Evolutionary conservation across 2,888 invertebrate species (phyloP), one percentile per base, ranked within the genome.

Genomic region (Pristionchus entomophagus): DNA sequence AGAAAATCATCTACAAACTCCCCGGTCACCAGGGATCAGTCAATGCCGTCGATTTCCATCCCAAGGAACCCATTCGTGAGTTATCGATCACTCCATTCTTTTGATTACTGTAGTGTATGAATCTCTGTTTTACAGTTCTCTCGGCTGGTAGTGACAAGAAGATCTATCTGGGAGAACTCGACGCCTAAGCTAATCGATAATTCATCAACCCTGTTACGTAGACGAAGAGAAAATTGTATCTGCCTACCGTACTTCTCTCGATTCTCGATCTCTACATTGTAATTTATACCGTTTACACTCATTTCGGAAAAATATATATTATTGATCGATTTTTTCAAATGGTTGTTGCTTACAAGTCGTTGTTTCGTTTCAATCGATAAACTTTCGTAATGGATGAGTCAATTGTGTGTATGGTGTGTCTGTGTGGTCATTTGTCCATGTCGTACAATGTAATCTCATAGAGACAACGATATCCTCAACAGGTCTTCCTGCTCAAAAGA

Each of bases 1-100:
- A 98, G 45, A 95, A 97, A 88, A 96, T 99, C 90, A 94, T 98
- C 53, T 99, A 99, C 95, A 98, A 97, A 94, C 95, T 99, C 90
- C 99, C 99, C 0, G 99, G 99, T 0, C 99, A 99, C 94, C 96
- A 97, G 94, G 99, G 99, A 56, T 96, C 97, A 88, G 97, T 99
- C 45, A 99, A 98, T 94, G 97, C 97, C 94, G 96, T 97, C 0
- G 97, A 97, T 94, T 98, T 99, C 94, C 99, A 99, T 94, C 96
- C 96, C 0, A 95, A 95, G 51, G 98, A 99, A 94, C 97, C 98
- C 8, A 96, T 99, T 84, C 94, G 96, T 96, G 94, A 94, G 94
- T 93, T 86, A 26, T 35, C 32, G 65, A 38, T 56, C 32, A 32
- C 38, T 65, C 12, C 29, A 8, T 65, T 14, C 12, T 38, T 10